Evolutionary conservation across 2,797 vertebrate genomes (phyloP), one percentile per base, ranked within the genome.

Genomic region (Microctenopoma stevenorrisi): DNA sequence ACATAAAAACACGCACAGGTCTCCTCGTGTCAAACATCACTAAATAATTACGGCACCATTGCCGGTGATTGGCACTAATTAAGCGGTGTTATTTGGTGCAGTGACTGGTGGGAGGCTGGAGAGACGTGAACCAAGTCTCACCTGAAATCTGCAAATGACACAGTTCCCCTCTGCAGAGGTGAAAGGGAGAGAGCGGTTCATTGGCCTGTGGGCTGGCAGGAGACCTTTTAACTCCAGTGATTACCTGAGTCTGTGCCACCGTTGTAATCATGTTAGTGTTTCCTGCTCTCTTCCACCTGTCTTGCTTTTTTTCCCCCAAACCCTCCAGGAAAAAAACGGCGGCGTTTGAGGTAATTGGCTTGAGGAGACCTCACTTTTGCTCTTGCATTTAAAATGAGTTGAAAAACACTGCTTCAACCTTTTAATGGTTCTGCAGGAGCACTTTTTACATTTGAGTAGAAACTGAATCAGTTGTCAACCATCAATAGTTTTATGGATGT

Each of bases 221-320:
- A 88, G 86, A 88, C 88, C 90, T 88, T 88, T 89, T 85, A 89
- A 86, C 86, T 87, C 72, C 68, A 14, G 81, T 86, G 84, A 88
- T 91, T 83, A 90, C 81, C 80, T 75, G 71, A 85, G 71, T 69
- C 64, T 2, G 33, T 64, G 71, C 79, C 66, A 25, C 71, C 76
- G 80, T 46, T 81, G 79, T 79, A 89, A 86, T 87, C 77, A 89
- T 50, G 82, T 86, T 83, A 83, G 71, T 64, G 52, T 83, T 89
- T 81, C 74, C 70, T 63, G 40, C 53, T 74, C 69, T 63, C 56
- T 56, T 54, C 67, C 53, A 48, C 64, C 49, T 49, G 30, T 25
- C 55, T 59, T 69, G 68, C 59, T 48, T 40, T 28, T 43, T 44
- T 8, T 5, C 48, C 33, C 55, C 30, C 77, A 72, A 74, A 72